Evolutionary conservation across 53 echinoderm and acorn worm species (phyloP), one percentile per base, ranked within the genome.

Genomic region (Antedon mediterranea): DNA sequence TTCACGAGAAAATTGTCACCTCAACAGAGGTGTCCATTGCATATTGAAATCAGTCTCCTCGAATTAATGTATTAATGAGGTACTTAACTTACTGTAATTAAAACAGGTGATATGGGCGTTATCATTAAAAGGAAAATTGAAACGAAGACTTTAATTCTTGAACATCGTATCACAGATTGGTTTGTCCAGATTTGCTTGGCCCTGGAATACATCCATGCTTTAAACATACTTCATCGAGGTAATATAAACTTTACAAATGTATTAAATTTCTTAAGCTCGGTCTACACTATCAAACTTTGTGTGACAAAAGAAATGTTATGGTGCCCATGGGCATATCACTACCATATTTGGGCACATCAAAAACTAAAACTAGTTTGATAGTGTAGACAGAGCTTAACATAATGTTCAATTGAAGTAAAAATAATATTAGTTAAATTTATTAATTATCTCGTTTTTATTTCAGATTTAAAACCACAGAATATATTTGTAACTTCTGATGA

Each of bases 391-490:
- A n/a, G n/a, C n/a, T n/a, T n/a, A n/a, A n/a, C n/a, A n/a, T n/a
- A n/a, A n/a, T n/a, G n/a, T n/a, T n/a, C n/a, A n/a, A n/a, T n/a
- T n/a, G n/a, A n/a, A n/a, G n/a, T n/a, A n/a, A n/a, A n/a, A n/a
- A n/a, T n/a, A n/a, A n/a, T n/a, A n/a, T n/a, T n/a, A n/a, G n/a
- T n/a, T n/a, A n/a, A n/a, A n/a, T n/a, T n/a, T n/a, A n/a, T n/a
- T n/a, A n/a, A n/a, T n/a, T n/a, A n/a, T n/a, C n/a, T n/a, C n/a
- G n/a, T 57, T 13, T 31, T 15, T 43, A 0, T 31, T 28, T 28
- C 43, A 94, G 94, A 94, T 79, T 79, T 94, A 43, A 94, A 94
- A 80, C 94, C 94, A 8, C 89, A 91, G 30, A 94, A 94, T 76
- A 85, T 94, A 43, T 94, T 94, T 57, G 43, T 91, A 72, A 90